phyloP scores from a whole-genome alignment of 2,797 vertebrate species.

The Hybognathus amarus region DNA sequence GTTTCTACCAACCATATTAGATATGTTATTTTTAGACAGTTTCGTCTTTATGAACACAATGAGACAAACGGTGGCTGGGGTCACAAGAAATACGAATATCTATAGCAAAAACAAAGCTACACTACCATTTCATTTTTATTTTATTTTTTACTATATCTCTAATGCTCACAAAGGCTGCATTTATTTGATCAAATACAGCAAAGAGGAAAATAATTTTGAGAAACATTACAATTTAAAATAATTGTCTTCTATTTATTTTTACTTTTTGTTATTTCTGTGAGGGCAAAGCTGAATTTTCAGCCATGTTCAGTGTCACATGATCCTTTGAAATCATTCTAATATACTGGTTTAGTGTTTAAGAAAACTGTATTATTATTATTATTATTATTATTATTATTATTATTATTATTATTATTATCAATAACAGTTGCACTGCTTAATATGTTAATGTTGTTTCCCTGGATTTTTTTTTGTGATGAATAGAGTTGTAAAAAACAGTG shows the following conservation, averaged over 20 bases:
- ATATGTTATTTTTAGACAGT: neutral
- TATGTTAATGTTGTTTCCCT: no score
- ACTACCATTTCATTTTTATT: neutral
- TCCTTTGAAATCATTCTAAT: neutral
- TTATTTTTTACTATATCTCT: neutral
- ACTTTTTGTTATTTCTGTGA: neutral
- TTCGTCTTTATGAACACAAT: neutral
- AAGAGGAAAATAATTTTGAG: neutral
- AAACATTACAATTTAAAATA: neutral
- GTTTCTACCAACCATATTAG: neutral
- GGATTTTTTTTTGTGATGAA: no score
- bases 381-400: no score
- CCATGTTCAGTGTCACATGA: neutral
- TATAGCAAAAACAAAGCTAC: neutral
- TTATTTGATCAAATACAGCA: neutral
- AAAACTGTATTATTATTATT: neutral
- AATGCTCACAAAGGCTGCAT: neutral
- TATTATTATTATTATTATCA: neutral
- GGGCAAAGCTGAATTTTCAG: neutral
- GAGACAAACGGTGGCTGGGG: neutral
- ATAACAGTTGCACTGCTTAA: neutral
- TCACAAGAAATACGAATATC: neutral
- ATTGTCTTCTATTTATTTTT: neutral
- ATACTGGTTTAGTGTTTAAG: neutral
- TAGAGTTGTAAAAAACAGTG: neutral